Conservation (phyloP, 2,113 vertebrate species). For the Pterocles gutturalis region DNA sequence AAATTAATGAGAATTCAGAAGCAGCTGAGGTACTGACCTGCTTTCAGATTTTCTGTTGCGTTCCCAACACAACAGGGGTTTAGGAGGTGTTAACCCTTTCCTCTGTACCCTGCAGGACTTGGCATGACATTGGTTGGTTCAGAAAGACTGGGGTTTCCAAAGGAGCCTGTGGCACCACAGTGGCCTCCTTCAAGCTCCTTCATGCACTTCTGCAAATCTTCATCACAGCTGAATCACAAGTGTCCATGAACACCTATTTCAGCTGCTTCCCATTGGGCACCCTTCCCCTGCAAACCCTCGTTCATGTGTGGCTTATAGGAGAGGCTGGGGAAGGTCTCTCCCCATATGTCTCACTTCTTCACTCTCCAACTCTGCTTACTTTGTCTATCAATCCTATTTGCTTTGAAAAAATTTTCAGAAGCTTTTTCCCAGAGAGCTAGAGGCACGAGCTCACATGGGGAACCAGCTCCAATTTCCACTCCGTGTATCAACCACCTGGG, state of each 20-base stretch:
- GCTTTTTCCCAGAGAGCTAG: not conserved
- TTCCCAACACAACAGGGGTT: not conserved
- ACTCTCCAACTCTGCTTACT: not conserved
- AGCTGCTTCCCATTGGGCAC: not conserved
- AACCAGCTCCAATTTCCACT: not conserved
- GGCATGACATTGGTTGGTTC: fast-evolving
- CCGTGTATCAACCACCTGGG: not conserved
- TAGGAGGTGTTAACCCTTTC: constrained; percentile 38
- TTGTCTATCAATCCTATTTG: not conserved
- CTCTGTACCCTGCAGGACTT: not conserved
- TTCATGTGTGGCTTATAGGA: not conserved
- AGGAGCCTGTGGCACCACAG: not conserved
- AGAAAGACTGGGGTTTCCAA: not conserved
- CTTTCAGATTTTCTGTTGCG: constrained; percentile 16
- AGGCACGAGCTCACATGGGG: not conserved
- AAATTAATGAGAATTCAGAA: constrained; percentile 69
- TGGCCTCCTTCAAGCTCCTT: not conserved
- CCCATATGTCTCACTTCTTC: not conserved
- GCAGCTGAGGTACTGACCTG: constrained; percentile 53
- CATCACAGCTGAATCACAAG: not conserved
- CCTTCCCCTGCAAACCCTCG: not conserved
- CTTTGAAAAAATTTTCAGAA: not conserved
- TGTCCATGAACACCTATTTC: not conserved
- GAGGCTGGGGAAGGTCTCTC: not conserved
- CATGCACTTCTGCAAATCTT: not conserved